phyloP scores from a whole-genome alignment of 2,113 vertebrate genomes.

The Heterotis niloticus region DNA sequence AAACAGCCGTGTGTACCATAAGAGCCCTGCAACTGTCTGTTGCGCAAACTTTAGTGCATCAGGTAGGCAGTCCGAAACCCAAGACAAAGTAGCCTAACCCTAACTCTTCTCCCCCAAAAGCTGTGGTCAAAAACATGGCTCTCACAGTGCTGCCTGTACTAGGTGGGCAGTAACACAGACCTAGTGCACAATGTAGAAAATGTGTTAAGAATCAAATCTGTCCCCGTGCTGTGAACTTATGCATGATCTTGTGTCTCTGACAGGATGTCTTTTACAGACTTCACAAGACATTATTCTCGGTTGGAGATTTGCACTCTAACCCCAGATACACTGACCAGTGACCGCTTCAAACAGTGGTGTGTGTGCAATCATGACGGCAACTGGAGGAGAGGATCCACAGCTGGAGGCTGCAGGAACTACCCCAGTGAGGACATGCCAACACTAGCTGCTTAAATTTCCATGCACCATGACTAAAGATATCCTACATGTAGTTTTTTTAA shows the following conservation, averaged over 20 bases:
- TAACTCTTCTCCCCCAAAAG: no score
- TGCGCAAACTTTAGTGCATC: no score
- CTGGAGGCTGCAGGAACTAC: constrained; percentile 77
- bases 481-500: no score
- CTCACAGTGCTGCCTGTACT: no score
- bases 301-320: constrained; percentile 84
- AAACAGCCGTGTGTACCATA: no score
- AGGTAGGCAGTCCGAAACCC: no score
- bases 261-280: constrained; percentile 79
- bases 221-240: background rate
- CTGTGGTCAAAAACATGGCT: no score
- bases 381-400: constrained; percentile 77
- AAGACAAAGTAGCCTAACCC: no score
- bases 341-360: constrained; percentile 76
- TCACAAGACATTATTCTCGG: constrained; percentile 73
- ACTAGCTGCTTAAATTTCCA: background rate
- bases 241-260: background rate
- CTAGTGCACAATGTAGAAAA: no score
- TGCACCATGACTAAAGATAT: background rate
- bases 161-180: background rate
- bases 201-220: background rate
- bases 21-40: no score
- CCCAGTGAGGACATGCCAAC: constrained; percentile 44
- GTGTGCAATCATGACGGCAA: constrained; percentile 71
- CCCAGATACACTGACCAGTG: constrained; percentile 69